These are phyloP conservation scores for Epinotia nisella DNA, from an alignment of 2,888 invertebrate genomes.

Conservation along the genomic window DNA sequence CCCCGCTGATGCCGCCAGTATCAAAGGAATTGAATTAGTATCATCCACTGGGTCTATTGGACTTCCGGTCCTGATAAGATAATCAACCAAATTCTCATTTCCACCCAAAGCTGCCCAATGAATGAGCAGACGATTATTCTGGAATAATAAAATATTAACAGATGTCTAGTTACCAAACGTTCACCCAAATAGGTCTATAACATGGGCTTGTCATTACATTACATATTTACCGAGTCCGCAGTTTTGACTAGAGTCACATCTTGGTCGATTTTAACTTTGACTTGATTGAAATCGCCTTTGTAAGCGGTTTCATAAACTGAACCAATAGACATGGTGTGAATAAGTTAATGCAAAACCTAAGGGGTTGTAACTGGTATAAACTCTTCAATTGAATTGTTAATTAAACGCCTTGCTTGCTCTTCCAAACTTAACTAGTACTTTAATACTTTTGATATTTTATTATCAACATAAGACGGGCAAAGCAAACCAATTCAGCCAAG, in stretches of 20 bases:
- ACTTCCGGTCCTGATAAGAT: conserved; percentile 87
- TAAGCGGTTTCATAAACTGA: conserved; percentile 88
- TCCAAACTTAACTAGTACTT: background rate
- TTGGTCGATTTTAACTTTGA: conserved; percentile 86
- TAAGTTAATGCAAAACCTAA: background rate
- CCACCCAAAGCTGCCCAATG: conserved; percentile 94
- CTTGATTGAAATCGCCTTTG: conserved; percentile 88
- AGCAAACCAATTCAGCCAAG: no score
- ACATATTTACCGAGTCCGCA: conserved; percentile 66
- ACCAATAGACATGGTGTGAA: conserved; percentile 71
- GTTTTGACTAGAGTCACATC: conserved; percentile 65
- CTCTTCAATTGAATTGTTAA: background rate
- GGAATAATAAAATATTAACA: conserved; percentile 53
- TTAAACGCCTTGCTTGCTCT: background rate
- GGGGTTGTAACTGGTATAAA: background rate
- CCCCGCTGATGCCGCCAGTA: conserved; percentile 92
- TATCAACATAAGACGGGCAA: no score
- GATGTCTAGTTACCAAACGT: background rate
- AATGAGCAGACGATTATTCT: conserved; percentile 89
- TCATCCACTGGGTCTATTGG: conserved; percentile 90
- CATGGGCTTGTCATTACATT: background rate
- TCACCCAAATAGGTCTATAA: no score
- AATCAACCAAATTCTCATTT: conserved; percentile 88
- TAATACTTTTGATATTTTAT: background rate
- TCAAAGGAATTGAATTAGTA: conserved; percentile 90